A percentile compares a stretch with the other conserved stretches of the same genome.
phyloP scores from a whole-genome alignment of 2,797 vertebrate species.

The Scolopax rusticola region DNA sequence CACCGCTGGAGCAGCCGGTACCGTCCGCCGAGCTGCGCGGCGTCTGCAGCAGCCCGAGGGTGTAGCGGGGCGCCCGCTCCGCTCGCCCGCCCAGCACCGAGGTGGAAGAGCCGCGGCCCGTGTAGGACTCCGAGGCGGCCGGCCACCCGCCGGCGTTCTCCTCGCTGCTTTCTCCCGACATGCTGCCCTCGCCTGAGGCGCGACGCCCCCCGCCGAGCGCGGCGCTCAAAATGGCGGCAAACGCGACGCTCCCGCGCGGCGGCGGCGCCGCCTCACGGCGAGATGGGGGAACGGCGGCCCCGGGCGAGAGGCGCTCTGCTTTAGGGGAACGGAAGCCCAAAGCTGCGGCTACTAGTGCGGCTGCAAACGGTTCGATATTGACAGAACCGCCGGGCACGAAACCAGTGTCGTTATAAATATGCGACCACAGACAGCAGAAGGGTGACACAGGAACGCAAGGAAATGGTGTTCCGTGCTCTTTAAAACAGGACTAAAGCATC shows the following conservation, averaged over 20 bases:
- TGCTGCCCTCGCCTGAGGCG: fast-evolving
- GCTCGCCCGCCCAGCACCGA: background rate
- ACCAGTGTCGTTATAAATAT: no score
- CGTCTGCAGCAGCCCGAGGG: slow-evolving; percentile 36
- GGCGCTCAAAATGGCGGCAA: background rate
- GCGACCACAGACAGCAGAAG: background rate
- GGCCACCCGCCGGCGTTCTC: fast-evolving
- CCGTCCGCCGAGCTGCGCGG: slow-evolving; percentile 7
- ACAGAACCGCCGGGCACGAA: fast-evolving
- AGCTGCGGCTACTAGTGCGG: background rate
- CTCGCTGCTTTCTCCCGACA: background rate
- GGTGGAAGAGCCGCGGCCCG: background rate
- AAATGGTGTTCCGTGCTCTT: fast-evolving
- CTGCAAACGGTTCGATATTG: fast-evolving
- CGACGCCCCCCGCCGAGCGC: fast-evolving
- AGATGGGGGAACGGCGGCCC: background rate
- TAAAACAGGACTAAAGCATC: background rate
- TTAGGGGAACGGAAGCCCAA: fast-evolving
- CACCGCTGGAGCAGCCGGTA: background rate
- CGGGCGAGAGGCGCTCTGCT: fast-evolving
- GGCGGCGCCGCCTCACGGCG: background rate
- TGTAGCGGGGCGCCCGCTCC: background rate
- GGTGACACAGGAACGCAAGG: no score
- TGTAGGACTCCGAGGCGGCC: fast-evolving
- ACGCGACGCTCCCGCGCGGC: background rate